These are phyloP conservation scores for Trichopoda pennipes DNA, from an alignment of 2,888 invertebrate species.

Conservation along the genomic window DNA sequence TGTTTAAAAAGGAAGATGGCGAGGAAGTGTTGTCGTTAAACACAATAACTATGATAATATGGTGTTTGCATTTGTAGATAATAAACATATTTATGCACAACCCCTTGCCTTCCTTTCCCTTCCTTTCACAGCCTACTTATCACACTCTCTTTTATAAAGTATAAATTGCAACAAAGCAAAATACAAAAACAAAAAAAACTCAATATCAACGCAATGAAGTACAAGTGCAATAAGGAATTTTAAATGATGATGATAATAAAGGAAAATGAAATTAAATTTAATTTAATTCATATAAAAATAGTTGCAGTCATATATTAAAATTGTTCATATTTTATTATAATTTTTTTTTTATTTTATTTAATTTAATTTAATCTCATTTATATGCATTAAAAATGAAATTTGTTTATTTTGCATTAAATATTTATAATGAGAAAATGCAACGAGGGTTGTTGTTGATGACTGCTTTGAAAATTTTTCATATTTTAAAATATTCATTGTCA, in stretches of 20 bases:
- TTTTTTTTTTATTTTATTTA: neutral
- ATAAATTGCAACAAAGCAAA: neutral
- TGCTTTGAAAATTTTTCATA: no score
- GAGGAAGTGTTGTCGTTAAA: conserved; percentile 9
- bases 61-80: conserved; percentile 10
- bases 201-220: conserved; percentile 37
- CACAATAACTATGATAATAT: neutral
- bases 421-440: no score
- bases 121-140: conserved; percentile 1
- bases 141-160: neutral
- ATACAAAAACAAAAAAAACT: conserved; percentile 32
- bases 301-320: neutral
- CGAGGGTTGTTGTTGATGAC: no score
- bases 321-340: neutral
- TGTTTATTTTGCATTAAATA: conserved; percentile 19
- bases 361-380: conserved; percentile 9
- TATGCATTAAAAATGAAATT: conserved; percentile 37
- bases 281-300: conserved; percentile 6
- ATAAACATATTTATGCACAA: conserved; percentile 33
- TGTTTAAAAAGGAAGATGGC: neutral
- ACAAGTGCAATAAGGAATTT: conserved; percentile 37
- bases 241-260: conserved; percentile 36
- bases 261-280: conserved; percentile 21
- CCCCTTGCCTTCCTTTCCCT: neutral
- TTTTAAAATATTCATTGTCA: no score